These are phyloP conservation scores for Heteronetta atricapilla DNA, from an alignment of 2,113 vertebrate genomes.

Conservation along the genomic window DNA sequence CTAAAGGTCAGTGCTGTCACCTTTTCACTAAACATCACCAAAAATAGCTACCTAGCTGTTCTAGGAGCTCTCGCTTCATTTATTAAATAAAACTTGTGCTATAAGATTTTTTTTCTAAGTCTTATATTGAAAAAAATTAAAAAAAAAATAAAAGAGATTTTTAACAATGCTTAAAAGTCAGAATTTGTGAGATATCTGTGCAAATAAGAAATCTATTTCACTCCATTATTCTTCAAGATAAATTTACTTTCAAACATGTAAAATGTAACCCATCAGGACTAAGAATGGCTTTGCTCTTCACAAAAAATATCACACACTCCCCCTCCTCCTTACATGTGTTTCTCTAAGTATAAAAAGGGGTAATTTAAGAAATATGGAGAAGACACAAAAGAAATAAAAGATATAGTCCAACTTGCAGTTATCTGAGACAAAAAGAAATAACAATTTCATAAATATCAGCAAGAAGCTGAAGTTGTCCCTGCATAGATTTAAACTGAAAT, in stretches of 20 bases:
- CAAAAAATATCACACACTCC: neutral
- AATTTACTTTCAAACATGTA: neutral
- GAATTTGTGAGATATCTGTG: neutral
- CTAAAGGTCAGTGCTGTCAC: conserved; percentile 63
- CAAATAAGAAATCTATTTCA: neutral
- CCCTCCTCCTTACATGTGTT: neutral
- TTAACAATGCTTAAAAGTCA: neutral
- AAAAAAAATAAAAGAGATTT: rapidly evolving
- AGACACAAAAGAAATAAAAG: neutral
- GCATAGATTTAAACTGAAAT: neutral
- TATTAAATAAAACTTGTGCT: conserved; percentile 6
- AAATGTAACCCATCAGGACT: neutral
- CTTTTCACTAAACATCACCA: conserved; percentile 55
- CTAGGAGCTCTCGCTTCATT: conserved; percentile 23
- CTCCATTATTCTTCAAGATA: neutral
- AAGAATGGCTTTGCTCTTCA: neutral
- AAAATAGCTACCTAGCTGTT: conserved; percentile 45
- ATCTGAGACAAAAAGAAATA: neutral
- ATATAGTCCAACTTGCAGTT: neutral
- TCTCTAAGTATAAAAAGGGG: neutral
- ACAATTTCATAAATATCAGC: neutral
- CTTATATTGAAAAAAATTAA: neutral
- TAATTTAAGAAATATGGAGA: neutral
- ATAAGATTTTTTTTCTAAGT: neutral
- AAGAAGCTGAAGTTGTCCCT: neutral